Conservation (phyloP, 2,888 invertebrate species). For the Lochmaea crataegi region DNA sequence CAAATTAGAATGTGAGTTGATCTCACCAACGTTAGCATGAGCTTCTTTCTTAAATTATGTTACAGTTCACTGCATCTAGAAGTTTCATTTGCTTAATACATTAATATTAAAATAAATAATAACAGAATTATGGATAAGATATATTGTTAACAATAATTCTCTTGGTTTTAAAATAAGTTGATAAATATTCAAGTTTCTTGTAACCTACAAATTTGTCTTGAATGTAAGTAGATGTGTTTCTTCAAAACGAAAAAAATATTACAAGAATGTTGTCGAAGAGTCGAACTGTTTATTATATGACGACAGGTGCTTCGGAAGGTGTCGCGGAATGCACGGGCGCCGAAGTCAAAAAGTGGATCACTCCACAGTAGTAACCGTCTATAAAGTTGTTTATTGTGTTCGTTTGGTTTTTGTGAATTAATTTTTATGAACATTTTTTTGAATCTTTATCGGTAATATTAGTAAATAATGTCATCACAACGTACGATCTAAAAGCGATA, state of each 20-base stretch:
- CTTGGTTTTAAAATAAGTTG: no score
- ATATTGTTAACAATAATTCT: no score
- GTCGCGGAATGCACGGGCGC: conserved; percentile 30
- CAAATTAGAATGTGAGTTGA: no score
- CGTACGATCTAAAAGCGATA: no score
- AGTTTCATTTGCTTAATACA: no score
- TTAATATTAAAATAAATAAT: no score
- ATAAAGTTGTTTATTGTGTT: conserved; percentile 13
- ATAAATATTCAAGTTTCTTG: no score
- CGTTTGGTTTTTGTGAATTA: conserved; percentile 27
- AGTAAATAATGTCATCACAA: neutral
- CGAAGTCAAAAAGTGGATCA: conserved; percentile 36
- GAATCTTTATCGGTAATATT: neutral
- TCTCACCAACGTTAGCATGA: no score
- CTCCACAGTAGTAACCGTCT: conserved; percentile 9
- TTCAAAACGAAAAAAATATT: conserved; percentile 16
- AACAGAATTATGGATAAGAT: no score
- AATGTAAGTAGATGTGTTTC: conserved; percentile 2
- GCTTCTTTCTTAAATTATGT: no score
- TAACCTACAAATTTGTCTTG: neutral
- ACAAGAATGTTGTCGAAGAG: conserved; percentile 7
- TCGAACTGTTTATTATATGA: conserved; percentile 4
- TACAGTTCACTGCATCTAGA: no score
- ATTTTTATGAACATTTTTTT: neutral
- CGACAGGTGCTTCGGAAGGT: conserved; percentile 30